Evolutionary conservation across 1,140 invertebrate genomes (phyloP), one percentile per base, ranked within the genome.

Genomic region (Chelonus insularis): DNA sequence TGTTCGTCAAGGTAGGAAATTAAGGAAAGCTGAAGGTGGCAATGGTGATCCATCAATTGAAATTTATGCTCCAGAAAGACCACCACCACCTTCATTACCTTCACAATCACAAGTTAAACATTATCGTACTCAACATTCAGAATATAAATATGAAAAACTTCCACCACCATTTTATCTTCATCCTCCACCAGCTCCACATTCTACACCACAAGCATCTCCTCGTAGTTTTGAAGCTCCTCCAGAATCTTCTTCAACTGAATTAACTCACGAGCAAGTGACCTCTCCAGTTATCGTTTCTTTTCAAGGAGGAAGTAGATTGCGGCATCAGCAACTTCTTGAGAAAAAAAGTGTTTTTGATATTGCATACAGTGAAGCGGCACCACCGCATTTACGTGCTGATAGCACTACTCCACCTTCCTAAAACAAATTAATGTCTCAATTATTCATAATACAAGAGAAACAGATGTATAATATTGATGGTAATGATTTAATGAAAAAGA

Each of bases 261-360:
- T 56, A 37, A 47, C 60, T 37, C 60, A 77, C 32, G 88, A 90
- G 67, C 88, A 91, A 70, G 73, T 82, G 23, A 89, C 91, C 74
- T 91, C 90, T 1, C 89, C 89, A 2, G 91, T 90, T 62, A 87
- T 87, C 0, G 85, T 91, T 79, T 87, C 87, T 21, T 83, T 85
- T 0, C 74, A 86, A 48, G 77, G 84, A 32, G 79, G 58, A 66
- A 84, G 59, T 78, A 86, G 76, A 20, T 60, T 77, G 9, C 39
- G 61, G 29, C 72, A 82, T 72, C 84, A 91, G 69, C 88, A 91
- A 45, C 87, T 94, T 61, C 85, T 94, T 18, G 92, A 95, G 68
- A 95, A 95, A 80, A 95, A 95, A 72, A 95, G 93, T 73, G 88
- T 96, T n/a, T 96, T 95, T 69, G 94, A 93, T 0, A 95, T 96